Evolutionary conservation across 2,113 vertebrate genomes (phyloP).

Genomic region (Setophaga petechia): DNA sequence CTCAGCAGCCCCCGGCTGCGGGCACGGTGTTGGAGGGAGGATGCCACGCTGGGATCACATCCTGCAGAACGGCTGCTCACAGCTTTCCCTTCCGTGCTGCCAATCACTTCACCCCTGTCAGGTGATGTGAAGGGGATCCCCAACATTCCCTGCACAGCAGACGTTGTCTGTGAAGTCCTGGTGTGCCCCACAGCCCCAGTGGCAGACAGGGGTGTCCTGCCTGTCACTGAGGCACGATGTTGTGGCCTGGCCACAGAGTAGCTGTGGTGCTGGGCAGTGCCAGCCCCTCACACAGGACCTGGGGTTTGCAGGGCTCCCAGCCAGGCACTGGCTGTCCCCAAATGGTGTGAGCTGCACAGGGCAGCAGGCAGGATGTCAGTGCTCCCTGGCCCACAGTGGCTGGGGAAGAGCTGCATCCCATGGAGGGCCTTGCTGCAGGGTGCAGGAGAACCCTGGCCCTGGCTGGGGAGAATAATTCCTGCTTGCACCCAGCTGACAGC

Average conservation of each 20-base stretch:
- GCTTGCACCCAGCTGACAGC: background rate
- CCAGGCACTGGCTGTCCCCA: background rate
- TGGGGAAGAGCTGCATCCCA: background rate
- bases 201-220: background rate
- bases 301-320: background rate
- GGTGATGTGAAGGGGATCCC: background rate
- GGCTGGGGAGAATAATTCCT: background rate
- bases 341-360: background rate
- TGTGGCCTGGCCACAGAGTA: background rate
- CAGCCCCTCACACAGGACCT: background rate
- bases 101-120: background rate
- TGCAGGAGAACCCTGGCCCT: accelerated
- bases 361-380: accelerated
- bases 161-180: accelerated
- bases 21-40: background rate
- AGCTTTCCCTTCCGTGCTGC: background rate
- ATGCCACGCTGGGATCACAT: background rate
- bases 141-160: background rate
- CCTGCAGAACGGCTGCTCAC: background rate
- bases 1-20: background rate
- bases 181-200: background rate
- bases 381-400: background rate
- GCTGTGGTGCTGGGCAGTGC: background rate
- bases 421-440: background rate
- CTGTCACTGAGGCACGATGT: accelerated